These are phyloP conservation scores for Drepana falcataria DNA, from an alignment of 2,888 invertebrate genomes.

Conservation along the genomic window DNA sequence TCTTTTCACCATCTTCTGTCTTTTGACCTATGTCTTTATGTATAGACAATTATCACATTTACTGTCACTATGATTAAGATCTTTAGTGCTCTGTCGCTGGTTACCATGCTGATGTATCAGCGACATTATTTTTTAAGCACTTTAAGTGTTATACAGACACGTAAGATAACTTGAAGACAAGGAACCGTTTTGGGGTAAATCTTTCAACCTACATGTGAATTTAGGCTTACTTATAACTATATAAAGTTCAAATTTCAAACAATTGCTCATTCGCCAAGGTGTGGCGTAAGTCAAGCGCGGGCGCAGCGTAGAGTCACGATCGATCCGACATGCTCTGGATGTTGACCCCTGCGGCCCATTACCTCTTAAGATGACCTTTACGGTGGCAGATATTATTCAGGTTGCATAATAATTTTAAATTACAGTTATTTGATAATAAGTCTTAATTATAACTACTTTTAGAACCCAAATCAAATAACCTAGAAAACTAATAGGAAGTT, in stretches of 20 bases:
- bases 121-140: background rate
- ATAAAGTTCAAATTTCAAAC: background rate
- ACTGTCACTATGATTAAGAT: background rate
- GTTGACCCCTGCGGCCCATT: constrained; percentile 10
- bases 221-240: too few relatives aligned
- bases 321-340: constrained; percentile 14
- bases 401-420: background rate
- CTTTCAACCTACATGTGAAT: too few relatives aligned
- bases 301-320: constrained; percentile 4
- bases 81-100: background rate
- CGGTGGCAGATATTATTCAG: background rate
- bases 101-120: background rate
- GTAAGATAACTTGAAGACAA: too few relatives aligned
- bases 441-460: too few relatives aligned
- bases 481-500: too few relatives aligned
- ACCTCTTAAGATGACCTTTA: background rate
- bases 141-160: background rate
- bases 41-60: background rate
- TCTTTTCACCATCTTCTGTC: background rate
- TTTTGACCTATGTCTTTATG: background rate
- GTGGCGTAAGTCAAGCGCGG: background rate
- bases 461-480: too few relatives aligned
- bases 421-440: too few relatives aligned
- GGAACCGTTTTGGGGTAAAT: too few relatives aligned
- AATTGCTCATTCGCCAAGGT: background rate